Evolutionary conservation across 2,888 invertebrate genomes (phyloP), one percentile per base, ranked within the genome.

Genomic region (Platycheirus albimanus): DNA sequence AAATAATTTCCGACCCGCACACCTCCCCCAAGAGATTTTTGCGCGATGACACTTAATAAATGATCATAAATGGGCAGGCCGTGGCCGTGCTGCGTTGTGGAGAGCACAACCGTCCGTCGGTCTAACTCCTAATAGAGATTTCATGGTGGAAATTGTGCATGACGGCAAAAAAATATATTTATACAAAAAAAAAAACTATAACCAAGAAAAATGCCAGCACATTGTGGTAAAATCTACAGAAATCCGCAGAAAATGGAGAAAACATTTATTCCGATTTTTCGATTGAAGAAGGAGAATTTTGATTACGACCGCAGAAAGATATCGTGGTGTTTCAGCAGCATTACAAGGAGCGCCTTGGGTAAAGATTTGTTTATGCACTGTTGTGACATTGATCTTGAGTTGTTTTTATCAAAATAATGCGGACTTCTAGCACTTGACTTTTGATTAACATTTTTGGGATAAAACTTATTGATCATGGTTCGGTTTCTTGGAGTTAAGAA

Each of bases 41-140:
- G 54, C 85, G 86, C 87, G 89, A 88, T 90, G 90, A 90, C 90
- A 90, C 89, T 89, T 89, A 90, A 90, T 89, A 90, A 89, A 90
- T 90, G 89, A 90, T 90, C 88, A 83, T 83, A 83, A 83, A 83
- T 74, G 83, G 74, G 67, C 69, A 58, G 52, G 64, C 67, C 56
- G 45, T 58, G 47, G 72, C 69, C 78, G 43, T 77, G 76, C 66
- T 63, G 72, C 63, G 67, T 67, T 52, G 56, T 15, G 56, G 28
- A 30, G 30, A 20, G 56, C 38, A 45, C 33, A 17, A 36, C 20
- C 19, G 47, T 24, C 15, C 61, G 63, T 74, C 63, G 24, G 64
- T 66, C 64, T 49, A 63, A 70, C 75, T 76, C 72, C 78, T 83
- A 83, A 83, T 83, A 83, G 78, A 83, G 83, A 83, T 83, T 83